Evolutionary conservation across 1,140 invertebrate genomes (phyloP).

Genomic region (Lepidurus packardi): DNA sequence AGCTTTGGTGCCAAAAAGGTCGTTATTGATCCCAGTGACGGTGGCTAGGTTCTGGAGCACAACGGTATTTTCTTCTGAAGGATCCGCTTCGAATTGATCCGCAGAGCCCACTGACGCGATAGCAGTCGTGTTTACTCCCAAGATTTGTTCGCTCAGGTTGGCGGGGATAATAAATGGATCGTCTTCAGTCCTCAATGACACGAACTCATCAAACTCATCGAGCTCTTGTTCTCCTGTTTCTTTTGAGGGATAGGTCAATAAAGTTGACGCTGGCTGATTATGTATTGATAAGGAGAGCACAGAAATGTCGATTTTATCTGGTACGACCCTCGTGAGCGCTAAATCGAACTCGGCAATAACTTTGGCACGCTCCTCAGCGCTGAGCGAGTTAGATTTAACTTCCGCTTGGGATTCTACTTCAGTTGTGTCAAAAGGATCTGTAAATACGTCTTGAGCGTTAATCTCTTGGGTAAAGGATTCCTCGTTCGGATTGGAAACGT

Average conservation of each 20-base stretch:
- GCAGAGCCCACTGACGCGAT: neutral
- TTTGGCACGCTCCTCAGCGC: conserved; percentile 16
- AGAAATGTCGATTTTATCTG: neutral
- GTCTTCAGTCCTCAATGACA: neutral
- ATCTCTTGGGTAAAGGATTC: neutral
- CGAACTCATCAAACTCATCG: conserved; percentile 3
- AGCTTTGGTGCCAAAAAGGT: neutral
- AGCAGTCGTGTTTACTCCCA: neutral
- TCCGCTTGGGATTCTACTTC: conserved; percentile 52
- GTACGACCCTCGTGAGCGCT: conserved; percentile 8
- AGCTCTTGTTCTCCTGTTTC: neutral
- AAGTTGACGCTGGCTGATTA: neutral
- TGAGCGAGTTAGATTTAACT: conserved; percentile 30
- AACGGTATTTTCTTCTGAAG: neutral
- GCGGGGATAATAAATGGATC: conserved; percentile 3
- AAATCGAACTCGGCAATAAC: conserved; percentile 32
- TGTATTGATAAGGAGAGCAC: neutral
- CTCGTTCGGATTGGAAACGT: conserved; percentile 44
- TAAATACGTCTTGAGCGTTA: neutral
- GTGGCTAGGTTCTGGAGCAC: neutral
- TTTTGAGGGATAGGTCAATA: neutral
- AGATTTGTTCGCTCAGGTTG: neutral
- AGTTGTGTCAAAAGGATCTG: conserved; percentile 49
- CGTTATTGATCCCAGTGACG: conserved; percentile 21
- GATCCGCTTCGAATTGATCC: neutral